phyloP scores from a whole-genome alignment of 1,140 invertebrate genomes.

The Dreissena polymorpha region DNA sequence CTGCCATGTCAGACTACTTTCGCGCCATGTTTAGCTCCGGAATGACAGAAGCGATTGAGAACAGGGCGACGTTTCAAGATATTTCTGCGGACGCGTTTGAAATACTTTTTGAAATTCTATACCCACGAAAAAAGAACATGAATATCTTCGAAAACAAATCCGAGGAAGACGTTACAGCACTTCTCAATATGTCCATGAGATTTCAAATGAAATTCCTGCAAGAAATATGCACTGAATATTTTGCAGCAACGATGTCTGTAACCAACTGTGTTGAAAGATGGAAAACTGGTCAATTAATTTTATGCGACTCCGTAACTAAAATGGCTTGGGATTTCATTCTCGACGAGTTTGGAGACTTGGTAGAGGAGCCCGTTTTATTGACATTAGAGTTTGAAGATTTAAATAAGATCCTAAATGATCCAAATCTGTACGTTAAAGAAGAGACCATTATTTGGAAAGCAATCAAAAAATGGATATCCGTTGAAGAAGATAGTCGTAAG shows the following conservation, averaged over 20 bases:
- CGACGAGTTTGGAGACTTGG: slow-evolving; percentile 22
- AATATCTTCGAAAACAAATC: slow-evolving; percentile 3
- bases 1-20: slow-evolving; percentile 67
- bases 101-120: slow-evolving; percentile 55
- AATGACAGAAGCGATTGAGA: slow-evolving; percentile 62
- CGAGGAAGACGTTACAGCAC: slow-evolving; percentile 24
- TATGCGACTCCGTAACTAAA: slow-evolving; percentile 4
- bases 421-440: slow-evolving; percentile 7
- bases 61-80: slow-evolving; percentile 58
- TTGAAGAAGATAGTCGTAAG: slow-evolving; percentile 11
- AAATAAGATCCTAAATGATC: background rate
- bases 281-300: slow-evolving; percentile 15
- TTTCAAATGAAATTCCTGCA: slow-evolving; percentile 32
- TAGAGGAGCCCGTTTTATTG: background rate
- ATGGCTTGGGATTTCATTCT: slow-evolving; percentile 12
- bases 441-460: slow-evolving; percentile 35
- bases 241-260: background rate
- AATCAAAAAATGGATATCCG: slow-evolving; percentile 26
- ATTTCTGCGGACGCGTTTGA: slow-evolving; percentile 35
- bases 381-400: slow-evolving; percentile 38
- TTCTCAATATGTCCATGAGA: slow-evolving; percentile 21
- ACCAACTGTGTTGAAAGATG: slow-evolving; percentile 26
- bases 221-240: slow-evolving; percentile 24
- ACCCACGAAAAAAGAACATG: background rate
- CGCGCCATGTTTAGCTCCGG: slow-evolving; percentile 65